phyloP scores from a whole-genome alignment of 2,888 invertebrate genomes.

The Nomada lathburiana region DNA sequence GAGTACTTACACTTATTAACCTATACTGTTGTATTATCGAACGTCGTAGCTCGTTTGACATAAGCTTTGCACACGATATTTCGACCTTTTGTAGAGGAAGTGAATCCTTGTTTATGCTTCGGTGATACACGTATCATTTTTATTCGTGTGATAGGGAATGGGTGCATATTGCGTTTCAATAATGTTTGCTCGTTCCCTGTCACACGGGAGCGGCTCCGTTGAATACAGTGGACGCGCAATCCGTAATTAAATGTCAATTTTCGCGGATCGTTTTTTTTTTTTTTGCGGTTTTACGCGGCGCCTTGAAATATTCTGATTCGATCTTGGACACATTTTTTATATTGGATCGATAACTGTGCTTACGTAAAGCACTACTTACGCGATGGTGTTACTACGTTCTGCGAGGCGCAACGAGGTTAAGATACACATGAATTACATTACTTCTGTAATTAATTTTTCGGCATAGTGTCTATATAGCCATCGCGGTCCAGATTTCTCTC shows the following conservation, averaged over 20 bases:
- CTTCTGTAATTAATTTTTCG: conserved; percentile 35
- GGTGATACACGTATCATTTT: not conserved
- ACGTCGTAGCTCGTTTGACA: conserved; percentile 4
- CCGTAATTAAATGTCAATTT: not conserved
- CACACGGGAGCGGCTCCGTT: conserved; percentile 7
- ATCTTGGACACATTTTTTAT: conserved; percentile 57
- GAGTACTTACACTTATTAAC: conserved; percentile 51
- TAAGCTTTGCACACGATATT: not conserved
- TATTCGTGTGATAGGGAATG: not conserved
- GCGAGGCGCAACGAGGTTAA: conserved; percentile 52
- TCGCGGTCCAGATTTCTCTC: not conserved
- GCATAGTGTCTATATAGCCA: not conserved
- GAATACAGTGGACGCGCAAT: not conserved
- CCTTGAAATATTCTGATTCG: conserved; percentile 34
- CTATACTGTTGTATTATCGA: conserved; percentile 17
- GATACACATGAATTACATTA: not conserved
- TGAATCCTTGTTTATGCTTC: conserved; percentile 25
- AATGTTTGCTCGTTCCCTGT: conserved; percentile 1
- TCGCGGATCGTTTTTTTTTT: not conserved
- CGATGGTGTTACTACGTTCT: conserved; percentile 48
- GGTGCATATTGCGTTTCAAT: not conserved
- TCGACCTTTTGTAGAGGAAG: not conserved
- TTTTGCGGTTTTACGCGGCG: conserved; percentile 15
- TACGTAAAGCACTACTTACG: conserved; percentile 67
- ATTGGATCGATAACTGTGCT: conserved; percentile 71